Percentiles rank a stretch among this genome's conserved stretches.
phyloP scores from a whole-genome alignment of 2,113 vertebrate species.

The Ciconia stormi region DNA sequence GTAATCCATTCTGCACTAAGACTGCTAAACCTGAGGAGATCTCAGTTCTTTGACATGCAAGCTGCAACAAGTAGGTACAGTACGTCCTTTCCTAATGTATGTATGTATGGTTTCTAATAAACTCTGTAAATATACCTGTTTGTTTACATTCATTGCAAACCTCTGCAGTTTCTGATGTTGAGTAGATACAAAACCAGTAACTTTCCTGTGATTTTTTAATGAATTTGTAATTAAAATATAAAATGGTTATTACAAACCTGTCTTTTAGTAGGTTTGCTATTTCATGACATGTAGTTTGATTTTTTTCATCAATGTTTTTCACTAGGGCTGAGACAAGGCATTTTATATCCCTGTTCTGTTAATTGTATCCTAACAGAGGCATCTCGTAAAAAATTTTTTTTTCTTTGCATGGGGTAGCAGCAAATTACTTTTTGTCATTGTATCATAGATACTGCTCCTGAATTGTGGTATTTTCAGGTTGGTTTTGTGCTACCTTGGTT shows the following conservation, averaged over 20 bases:
- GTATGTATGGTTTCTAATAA: constrained; percentile 80
- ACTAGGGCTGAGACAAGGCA: background rate
- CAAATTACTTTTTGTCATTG: background rate
- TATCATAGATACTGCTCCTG: background rate
- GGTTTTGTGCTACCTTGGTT: background rate
- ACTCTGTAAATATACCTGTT: constrained; percentile 74
- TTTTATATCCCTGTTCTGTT: background rate
- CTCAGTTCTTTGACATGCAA: constrained; percentile 17
- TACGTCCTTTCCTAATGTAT: constrained; percentile 62
- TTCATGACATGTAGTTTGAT: background rate
- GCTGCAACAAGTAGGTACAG: constrained; percentile 75
- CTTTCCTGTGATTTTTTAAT: background rate
- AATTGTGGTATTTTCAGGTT: background rate
- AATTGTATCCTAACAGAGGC: background rate
- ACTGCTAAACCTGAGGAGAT: constrained; percentile 50
- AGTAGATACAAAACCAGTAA: background rate
- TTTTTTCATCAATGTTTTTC: background rate
- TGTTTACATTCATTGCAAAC: constrained; percentile 46
- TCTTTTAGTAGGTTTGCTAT: constrained; percentile 11
- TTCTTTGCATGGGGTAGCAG: background rate
- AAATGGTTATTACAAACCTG: background rate
- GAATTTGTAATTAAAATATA: constrained; percentile 40
- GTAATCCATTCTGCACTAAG: constrained; percentile 64
- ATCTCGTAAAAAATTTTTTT: background rate
- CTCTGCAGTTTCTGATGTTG: background rate